Evolutionary conservation across 2,113 vertebrate species (phyloP), one percentile per base, ranked within the genome.

Genomic region (Geococcyx californianus): DNA sequence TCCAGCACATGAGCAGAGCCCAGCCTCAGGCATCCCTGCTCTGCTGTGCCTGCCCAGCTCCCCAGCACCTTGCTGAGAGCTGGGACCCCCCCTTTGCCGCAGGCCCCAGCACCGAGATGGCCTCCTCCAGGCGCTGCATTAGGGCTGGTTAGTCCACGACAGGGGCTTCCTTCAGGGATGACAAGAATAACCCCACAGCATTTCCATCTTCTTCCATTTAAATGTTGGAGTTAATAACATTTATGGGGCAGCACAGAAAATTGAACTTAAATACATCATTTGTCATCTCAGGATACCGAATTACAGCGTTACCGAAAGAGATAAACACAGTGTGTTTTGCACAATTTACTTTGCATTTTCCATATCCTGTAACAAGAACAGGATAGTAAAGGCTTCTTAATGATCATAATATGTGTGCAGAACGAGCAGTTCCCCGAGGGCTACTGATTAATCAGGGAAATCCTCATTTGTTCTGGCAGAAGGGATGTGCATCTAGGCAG

Each of bases 381-480:
- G 84, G 76, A 82, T 11, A 89, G 86, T 73, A 68, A 49, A 38
- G 58, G 90, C 88, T 87, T 82, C 86, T 72, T 93, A 95, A 94
- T 90, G 92, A 96, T 84, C n/a, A 81, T 92, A 92, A 96, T 89
- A 36, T 75, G 89, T 90, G 86, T 92, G 64, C 83, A 93, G 88
- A 89, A 87, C 75, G 88, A 92, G 90, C 88, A 84, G 69, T 38
- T 92, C 90, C 95, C 94, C 36, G 42, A 77, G 77, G 95, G 66
- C 47, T 66, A 17, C 94, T 89, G 92, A 92, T 96, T 95, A 96
- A 96, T 96, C 96, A 93, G 85, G 93, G 49, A 94, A 92, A 93
- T 86, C 55, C 73, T 93, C 90, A 78, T 93, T 93, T 93, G 85
- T 92, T 94, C 92, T 92, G 82, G 75, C 92, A 96, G 90, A 86